These are phyloP conservation scores for Collichthys lucidus DNA, from an alignment of 2,113 vertebrate genomes.

Conservation along the genomic window DNA sequence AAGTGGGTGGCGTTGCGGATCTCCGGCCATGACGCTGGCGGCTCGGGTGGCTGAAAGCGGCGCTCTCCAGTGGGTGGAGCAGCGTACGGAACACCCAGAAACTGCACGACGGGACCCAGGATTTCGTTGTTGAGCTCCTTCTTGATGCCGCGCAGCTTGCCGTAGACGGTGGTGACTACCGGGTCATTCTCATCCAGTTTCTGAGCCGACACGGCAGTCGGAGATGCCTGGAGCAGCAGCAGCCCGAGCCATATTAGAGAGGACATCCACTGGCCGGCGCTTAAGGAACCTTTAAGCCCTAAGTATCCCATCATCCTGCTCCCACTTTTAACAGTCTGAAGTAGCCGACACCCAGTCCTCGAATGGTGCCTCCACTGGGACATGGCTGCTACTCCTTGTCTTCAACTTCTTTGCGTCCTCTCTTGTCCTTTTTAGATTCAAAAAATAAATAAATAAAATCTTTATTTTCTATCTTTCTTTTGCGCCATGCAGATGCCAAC, in stretches of 20 bases:
- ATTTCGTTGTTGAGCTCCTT: conserved; percentile 99
- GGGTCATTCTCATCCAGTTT: conserved; percentile 96
- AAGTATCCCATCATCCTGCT: conserved; percentile 42
- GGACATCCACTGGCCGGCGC: conserved; percentile 69
- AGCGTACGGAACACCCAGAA: conserved; percentile 96
- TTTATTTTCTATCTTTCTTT: conserved; percentile 35
- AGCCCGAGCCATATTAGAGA: conserved; percentile 80
- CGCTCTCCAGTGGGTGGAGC: conserved; percentile 94
- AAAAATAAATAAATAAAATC: neutral
- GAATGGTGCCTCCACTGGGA: conserved; percentile 50
- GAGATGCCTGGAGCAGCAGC: conserved; percentile 86
- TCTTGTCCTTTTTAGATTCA: conserved; percentile 2
- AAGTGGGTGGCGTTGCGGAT: conserved; percentile 95
- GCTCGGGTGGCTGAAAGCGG: conserved; percentile 97
- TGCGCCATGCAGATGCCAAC: conserved; percentile 57
- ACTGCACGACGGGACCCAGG: conserved; percentile 96
- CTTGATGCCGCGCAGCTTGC: conserved; percentile 94
- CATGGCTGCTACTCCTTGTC: conserved; percentile 57
- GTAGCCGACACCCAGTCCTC: conserved; percentile 47
- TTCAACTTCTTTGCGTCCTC: conserved; percentile 38
- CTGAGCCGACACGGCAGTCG: conserved; percentile 83
- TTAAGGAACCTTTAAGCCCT: conserved; percentile 73
- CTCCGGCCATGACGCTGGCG: conserved; percentile 91
- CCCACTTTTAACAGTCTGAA: conserved; percentile 36
- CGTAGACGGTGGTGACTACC: conserved; percentile 91